Evolutionary conservation across 2,888 invertebrate species (phyloP), one percentile per base, ranked within the genome.

Genomic region (Lysandra coridon): DNA sequence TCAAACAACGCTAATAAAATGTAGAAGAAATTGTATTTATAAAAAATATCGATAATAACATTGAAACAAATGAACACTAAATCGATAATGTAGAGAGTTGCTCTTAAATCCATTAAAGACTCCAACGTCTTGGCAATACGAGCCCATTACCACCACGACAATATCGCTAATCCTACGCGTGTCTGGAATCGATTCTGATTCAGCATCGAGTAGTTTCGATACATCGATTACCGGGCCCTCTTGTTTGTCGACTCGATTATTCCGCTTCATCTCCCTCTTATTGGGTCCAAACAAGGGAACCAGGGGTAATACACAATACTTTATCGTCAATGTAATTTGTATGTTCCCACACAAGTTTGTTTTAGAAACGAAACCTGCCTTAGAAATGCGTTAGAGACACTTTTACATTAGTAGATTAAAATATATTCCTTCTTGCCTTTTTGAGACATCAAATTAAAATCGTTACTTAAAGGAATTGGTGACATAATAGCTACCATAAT

Each of bases 171-270:
- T 64, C 60, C 37, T 73, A 79, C 74, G 33, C 76, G 17, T 33
- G 37, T 23, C 49, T 79, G 79, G 81, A 82, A 82, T 81, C 82
- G 82, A 83, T 83, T 82, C 81, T 81, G 82, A 84, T 84, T 82
- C 80, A 79, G 53, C 83, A 83, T 85, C 83, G 83, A 83, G 82
- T 84, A 83, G 84, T 84, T 82, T 84, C 83, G 83, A 83, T 83
- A 89, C 87, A 90, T 92, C 90, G 89, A 85, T 85, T 84, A 84
- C 85, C 85, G 84, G 84, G 86, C 92, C 91, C 92, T 91, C 92
- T 91, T 92, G 92, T 93, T 92, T 93, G 93, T 93, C 93, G 88
- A 87, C 89, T 90, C 92, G 92, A 93, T 93, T 93, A 93, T 93
- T 92, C 91, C 92, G 88, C 91, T 90, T 91, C 93, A 90, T 92